Conservation (phyloP, 2,888 invertebrate genomes). For the Sarcophaga variegata region DNA sequence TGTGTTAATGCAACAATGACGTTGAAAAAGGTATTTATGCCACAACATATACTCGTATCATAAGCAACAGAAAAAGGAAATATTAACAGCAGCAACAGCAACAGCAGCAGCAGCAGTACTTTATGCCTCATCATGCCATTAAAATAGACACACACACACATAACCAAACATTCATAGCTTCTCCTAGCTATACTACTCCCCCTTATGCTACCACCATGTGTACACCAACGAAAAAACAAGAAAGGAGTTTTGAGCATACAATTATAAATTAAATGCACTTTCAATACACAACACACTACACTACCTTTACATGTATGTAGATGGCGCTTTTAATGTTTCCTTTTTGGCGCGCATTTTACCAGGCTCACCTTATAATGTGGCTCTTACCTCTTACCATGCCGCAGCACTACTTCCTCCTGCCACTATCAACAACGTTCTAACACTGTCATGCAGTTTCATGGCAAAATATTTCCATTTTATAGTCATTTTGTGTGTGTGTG, state of each 20-base stretch:
- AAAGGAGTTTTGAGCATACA: neutral
- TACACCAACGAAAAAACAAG: neutral
- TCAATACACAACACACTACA: constrained; percentile 24
- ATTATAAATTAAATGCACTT: constrained; percentile 41
- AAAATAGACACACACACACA: neutral
- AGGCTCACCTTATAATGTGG: constrained; percentile 23
- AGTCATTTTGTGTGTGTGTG: constrained; percentile 22
- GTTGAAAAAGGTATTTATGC: neutral
- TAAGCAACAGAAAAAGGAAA: neutral
- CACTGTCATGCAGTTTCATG: constrained; percentile 39
- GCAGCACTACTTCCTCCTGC: too few relatives aligned
- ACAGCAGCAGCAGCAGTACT: neutral
- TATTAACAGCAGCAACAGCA: constrained; percentile 3
- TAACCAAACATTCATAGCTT: neutral
- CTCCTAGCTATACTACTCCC: constrained; percentile 13
- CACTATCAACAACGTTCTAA: too few relatives aligned
- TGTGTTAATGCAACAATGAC: constrained; percentile 23
- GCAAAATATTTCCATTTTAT: constrained; percentile 43
- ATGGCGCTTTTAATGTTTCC: constrained; percentile 72
- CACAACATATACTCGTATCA: neutral
- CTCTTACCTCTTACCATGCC: too few relatives aligned
- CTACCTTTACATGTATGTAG: constrained; percentile 52
- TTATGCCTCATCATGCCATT: too few relatives aligned
- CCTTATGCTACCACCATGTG: neutral
- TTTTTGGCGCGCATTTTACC: constrained; percentile 72